Conservation (phyloP, 2,888 invertebrate species). For the Drosophila algonquin region DNA sequence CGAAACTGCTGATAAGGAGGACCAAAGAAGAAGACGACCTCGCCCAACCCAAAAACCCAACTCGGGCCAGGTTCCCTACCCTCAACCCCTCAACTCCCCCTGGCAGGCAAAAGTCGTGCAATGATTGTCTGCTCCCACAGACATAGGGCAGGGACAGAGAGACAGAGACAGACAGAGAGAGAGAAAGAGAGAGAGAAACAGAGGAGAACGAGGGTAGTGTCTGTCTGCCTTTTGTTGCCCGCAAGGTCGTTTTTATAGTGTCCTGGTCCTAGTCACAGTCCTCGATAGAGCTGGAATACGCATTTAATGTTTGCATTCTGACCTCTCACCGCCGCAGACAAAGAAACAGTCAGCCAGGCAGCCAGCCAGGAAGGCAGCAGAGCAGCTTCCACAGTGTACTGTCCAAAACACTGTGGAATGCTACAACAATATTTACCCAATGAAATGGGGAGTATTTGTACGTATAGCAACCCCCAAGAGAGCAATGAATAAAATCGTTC, state of each 20-base stretch:
- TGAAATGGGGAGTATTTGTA: constrained; percentile 57
- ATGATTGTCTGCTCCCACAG: constrained; percentile 49
- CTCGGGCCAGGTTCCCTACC: constrained; percentile 1
- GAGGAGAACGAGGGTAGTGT: constrained; percentile 42
- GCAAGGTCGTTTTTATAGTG: constrained; percentile 79
- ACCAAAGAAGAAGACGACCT: constrained; percentile 43
- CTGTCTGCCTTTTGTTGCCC: constrained; percentile 71
- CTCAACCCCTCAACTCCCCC: constrained; percentile 30
- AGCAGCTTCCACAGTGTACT: constrained; percentile 35
- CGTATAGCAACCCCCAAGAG: constrained; percentile 18
- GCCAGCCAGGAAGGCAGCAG: constrained; percentile 17
- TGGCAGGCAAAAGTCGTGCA: constrained; percentile 67
- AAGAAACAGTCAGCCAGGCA: constrained; percentile 6
- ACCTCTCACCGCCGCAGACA: constrained; percentile 59
- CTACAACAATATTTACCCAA: constrained; percentile 81
- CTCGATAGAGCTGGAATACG: constrained; percentile 37
- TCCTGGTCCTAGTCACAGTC: constrained; percentile 45
- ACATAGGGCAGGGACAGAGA: constrained; percentile 12
- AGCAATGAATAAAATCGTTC: constrained; percentile 28
- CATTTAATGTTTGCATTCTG: constrained; percentile 64
- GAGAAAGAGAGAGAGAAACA: constrained; percentile 18
- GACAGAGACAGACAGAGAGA: constrained; percentile 6
- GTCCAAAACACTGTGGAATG: constrained; percentile 74
- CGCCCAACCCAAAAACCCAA: constrained; percentile 8
- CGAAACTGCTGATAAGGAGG: constrained; percentile 74